phyloP scores from a whole-genome alignment of 2,113 vertebrate genomes.

The Australoheros scitulus region DNA sequence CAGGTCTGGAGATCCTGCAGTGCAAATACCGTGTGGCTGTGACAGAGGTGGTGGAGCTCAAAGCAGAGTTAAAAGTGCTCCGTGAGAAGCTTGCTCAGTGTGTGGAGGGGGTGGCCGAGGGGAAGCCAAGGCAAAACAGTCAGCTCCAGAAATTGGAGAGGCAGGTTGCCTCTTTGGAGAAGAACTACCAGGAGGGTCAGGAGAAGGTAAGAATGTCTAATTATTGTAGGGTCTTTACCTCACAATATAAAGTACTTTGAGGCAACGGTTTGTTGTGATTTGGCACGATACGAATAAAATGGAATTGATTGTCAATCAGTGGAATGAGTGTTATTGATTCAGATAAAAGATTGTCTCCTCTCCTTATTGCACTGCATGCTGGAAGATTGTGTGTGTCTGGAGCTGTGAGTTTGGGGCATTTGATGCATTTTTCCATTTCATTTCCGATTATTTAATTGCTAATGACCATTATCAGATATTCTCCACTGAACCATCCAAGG shows the following conservation, averaged over 20 bases:
- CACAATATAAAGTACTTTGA: no score
- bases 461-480: no score
- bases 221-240: no score
- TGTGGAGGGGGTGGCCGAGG: conserved; percentile 82
- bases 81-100: conserved; percentile 89
- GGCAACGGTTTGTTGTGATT: no score
- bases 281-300: no score
- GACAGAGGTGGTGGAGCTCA: conserved; percentile 94
- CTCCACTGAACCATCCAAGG: no score
- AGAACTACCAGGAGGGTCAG: conserved; percentile 82
- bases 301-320: not conserved
- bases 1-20: conserved; percentile 92
- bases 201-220: conserved; percentile 79
- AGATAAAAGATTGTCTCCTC: not conserved
- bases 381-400: not conserved
- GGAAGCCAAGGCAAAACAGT: conserved; percentile 80
- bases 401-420: not conserved
- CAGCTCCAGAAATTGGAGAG: conserved; percentile 85
- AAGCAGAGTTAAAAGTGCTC: conserved; percentile 90
- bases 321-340: not conserved
- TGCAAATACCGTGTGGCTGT: conserved; percentile 96
- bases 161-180: conserved; percentile 86
- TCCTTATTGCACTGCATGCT: not conserved
- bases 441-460: not conserved
- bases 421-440: no score